Evolutionary conservation across 2,797 vertebrate species (phyloP).

Genomic region (Spea hammondii): DNA sequence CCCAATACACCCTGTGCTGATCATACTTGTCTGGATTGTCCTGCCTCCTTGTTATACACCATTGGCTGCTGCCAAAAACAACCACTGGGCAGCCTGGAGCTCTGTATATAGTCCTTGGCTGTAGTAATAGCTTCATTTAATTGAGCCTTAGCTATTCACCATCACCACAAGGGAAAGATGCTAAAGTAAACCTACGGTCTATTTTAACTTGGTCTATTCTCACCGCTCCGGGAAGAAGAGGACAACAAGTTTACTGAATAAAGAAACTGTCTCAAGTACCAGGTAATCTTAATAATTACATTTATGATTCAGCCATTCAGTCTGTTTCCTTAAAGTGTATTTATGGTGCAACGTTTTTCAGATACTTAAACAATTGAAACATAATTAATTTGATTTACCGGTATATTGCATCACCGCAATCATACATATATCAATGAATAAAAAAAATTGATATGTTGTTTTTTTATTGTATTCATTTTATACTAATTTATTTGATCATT

Average conservation of each 20-base stretch:
- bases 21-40: constrained; percentile 45
- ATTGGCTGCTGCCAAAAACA: constrained; percentile 54
- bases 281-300: not conserved
- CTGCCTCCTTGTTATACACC: constrained; percentile 26
- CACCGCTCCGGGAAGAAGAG: not conserved
- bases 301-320: too few species aligned
- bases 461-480: too few species aligned
- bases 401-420: too few species aligned
- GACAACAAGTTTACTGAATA: not conserved
- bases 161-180: not conserved
- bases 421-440: too few species aligned
- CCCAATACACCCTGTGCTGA: not conserved
- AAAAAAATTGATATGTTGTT: too few species aligned
- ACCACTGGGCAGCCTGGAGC: constrained; percentile 4
- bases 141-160: not conserved
- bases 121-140: constrained; percentile 13
- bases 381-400: too few species aligned
- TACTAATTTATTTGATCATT: too few species aligned
- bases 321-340: too few species aligned
- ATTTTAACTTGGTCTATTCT: not conserved
- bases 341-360: too few species aligned
- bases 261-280: not conserved
- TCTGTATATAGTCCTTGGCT: constrained; percentile 52
- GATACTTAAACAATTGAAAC: too few species aligned
- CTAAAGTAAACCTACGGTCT: constrained; percentile 3